These are phyloP conservation scores for Diorhabda sublineata DNA, from an alignment of 1,140 invertebrate genomes.

Conservation along the genomic window DNA sequence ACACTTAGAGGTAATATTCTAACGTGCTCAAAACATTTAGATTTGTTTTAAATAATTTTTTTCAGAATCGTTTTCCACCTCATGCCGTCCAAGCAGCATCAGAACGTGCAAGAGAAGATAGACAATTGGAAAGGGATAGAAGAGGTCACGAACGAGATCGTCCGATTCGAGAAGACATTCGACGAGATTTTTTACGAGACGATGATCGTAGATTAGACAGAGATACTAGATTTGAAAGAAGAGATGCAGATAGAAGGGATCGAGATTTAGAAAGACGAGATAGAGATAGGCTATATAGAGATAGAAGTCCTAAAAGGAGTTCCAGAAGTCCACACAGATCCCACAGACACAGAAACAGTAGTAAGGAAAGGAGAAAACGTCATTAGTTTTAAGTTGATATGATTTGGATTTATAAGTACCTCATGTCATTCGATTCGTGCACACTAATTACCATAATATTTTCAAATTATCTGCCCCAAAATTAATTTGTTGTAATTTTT, in stretches of 20 bases:
- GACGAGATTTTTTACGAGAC: constrained; percentile 37
- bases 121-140: constrained; percentile 26
- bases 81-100: constrained; percentile 38
- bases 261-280: constrained; percentile 24
- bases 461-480: too few species aligned
- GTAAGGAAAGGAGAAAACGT: constrained; percentile 17
- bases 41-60: constrained; percentile 12
- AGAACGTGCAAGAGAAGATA: constrained; percentile 43
- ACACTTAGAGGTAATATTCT: constrained; percentile 55
- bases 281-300: not conserved
- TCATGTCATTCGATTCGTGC: too few species aligned
- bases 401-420: too few species aligned
- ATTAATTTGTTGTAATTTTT: too few species aligned
- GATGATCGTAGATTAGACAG: constrained; percentile 23
- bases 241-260: constrained; percentile 25
- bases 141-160: constrained; percentile 24
- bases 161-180: constrained; percentile 32
- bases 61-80: constrained; percentile 39
- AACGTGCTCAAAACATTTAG: not conserved
- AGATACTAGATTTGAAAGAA: constrained; percentile 19
- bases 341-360: constrained; percentile 22
- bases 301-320: constrained; percentile 6
- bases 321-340: constrained; percentile 14
- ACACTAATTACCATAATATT: too few species aligned
- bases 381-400: not conserved